Evolutionary conservation across 2,113 vertebrate species (phyloP).

Genomic region (Ceyx margarethae): DNA sequence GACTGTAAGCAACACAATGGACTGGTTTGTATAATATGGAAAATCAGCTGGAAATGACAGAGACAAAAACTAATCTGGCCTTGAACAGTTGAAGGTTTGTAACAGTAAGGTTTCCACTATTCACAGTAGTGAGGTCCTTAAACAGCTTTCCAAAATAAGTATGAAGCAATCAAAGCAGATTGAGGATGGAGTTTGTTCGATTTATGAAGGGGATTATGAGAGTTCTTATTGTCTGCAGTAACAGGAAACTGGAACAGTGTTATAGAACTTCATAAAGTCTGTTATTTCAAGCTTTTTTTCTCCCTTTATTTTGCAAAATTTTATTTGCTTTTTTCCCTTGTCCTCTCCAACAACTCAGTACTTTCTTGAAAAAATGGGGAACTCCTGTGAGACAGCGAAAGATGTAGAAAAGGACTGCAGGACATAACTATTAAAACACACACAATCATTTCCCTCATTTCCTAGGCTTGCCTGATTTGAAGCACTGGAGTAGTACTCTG

Average conservation of each 20-base stretch:
- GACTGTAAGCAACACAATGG: neutral
- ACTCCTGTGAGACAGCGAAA: neutral
- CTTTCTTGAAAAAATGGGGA: neutral
- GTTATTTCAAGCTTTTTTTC: neutral
- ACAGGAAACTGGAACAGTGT: neutral
- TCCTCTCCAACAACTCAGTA: neutral
- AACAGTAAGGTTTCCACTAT: neutral
- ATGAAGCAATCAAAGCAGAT: neutral
- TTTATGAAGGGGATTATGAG: neutral
- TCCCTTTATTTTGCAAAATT: neutral
- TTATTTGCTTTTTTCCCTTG: neutral
- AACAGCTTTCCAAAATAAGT: conserved; percentile 3
- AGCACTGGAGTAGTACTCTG: neutral
- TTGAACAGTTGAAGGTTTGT: neutral
- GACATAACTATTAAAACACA: neutral
- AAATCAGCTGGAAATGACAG: neutral
- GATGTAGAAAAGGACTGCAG: neutral
- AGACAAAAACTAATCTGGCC: neutral
- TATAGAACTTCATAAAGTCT: neutral
- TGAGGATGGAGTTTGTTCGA: neutral
- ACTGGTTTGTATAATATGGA: neutral
- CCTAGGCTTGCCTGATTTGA: neutral
- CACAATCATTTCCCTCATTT: neutral
- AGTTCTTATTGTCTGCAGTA: neutral
- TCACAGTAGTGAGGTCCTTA: neutral